phyloP scores from a whole-genome alignment of 2,797 vertebrate genomes.

The Sebastes matsubarae region DNA sequence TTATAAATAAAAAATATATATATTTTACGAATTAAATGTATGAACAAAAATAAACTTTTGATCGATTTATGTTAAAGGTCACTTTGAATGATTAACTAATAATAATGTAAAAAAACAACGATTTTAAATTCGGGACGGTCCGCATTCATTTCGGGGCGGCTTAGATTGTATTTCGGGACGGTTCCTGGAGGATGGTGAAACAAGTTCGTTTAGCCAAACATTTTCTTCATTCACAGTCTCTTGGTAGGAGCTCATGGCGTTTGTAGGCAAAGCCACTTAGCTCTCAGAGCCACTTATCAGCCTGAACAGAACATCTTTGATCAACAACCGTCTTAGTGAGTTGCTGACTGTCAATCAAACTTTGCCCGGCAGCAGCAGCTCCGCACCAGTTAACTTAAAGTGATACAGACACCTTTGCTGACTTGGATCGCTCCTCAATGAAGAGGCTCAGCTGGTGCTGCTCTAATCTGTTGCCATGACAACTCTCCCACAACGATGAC shows the following conservation, averaged over 20 bases:
- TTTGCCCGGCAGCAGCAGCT: conserved; percentile 24
- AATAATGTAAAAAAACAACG: no score
- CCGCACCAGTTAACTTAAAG: conserved; percentile 17
- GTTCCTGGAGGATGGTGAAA: no score
- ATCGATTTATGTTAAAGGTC: no score
- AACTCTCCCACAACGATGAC: conserved; percentile 30
- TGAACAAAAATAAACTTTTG: no score
- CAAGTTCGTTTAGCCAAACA: not conserved
- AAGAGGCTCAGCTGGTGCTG: conserved; percentile 61
- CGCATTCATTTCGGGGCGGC: no score
- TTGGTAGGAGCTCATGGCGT: conserved; percentile 15
- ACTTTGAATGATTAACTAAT: no score
- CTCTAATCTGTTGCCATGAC: conserved; percentile 61
- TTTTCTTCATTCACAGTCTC: not conserved
- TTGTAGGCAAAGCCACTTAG: conserved; percentile 50
- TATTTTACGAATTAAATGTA: no score
- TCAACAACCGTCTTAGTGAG: conserved; percentile 50
- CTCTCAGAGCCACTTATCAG: conserved; percentile 52
- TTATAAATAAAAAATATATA: no score
- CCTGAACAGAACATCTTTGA: conserved; percentile 42
- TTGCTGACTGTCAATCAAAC: conserved; percentile 39
- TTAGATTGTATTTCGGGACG: no score
- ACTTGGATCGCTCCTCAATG: conserved; percentile 43
- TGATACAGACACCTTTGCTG: conserved; percentile 49
- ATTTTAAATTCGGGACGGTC: no score